Evolutionary conservation across 2,113 vertebrate species (phyloP), one percentile per base, ranked within the genome.

Genomic region (Chelonoidis abingdonii): DNA sequence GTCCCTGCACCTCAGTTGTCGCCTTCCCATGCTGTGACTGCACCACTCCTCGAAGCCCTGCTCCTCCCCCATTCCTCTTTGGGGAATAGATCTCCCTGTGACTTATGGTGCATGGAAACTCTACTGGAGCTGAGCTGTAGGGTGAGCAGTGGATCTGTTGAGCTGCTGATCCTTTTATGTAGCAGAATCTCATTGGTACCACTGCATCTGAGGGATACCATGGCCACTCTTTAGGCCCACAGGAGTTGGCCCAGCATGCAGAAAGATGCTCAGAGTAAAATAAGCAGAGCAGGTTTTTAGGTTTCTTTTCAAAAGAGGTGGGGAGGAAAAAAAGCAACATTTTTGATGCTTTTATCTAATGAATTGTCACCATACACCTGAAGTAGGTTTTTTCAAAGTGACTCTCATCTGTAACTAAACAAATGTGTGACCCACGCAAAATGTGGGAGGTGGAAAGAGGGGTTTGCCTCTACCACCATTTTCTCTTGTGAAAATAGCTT

Each of bases 291-390:
- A 41, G 10, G 75, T 82, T 38, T 79, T 86, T 59, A 83, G 0
- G 4, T 10, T 1, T 69, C 88, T 6, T 49, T 27, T 29, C 1
- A 1, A 81, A 84, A 16, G 76, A 76, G 31, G 29, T 13, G 0
- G 3, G 86, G 22, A 13, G 49, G 78, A 89, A 21, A 21, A 50
- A 0, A 0, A 13, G 19, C 8, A 75, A 41, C 21, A 41, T 38
- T 21, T 16, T 75, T n/a, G 17, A 38, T 75, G 19, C 24, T 22
- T 75, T 75, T 75, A 72, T 84, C 52, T 35, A 62, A 47, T 9
- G n/a, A 59, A 8, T 29, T 54, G 41, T 85, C 10, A 41, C 47
- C 47, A 83, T 7, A 57, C 3, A 79, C 27, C 2, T 21, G 50
- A 65, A 75, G 3, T 25, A 84, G 24, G 24, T 47, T 10, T 50